Evolutionary conservation across 2,888 invertebrate genomes (phyloP).

Genomic region (Cephus pulcher): DNA sequence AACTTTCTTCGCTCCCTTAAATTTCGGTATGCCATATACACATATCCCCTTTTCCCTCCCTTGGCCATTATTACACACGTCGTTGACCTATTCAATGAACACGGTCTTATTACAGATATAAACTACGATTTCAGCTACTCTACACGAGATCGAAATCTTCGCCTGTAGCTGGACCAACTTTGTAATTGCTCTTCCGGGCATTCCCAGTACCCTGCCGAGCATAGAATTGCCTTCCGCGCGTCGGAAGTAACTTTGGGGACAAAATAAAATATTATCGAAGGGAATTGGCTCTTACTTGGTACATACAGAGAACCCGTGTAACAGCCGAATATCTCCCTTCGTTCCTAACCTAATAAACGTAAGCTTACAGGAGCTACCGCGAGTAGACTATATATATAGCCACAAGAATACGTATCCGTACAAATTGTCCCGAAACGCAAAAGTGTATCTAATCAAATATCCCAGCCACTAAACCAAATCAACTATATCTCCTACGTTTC

Average conservation of each 20-base stretch:
- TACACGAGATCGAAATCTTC: not conserved
- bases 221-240: not conserved
- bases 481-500: not conserved
- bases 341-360: not conserved
- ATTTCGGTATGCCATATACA: conserved; percentile 12
- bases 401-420: not conserved
- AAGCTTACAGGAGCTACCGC: not conserved
- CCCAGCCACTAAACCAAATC: not conserved
- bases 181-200: not conserved
- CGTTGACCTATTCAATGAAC: not conserved
- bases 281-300: not conserved
- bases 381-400: not conserved
- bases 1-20: conserved; percentile 23
- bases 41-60: not conserved
- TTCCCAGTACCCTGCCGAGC: not conserved
- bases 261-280: not conserved
- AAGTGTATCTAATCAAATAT: not conserved
- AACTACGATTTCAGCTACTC: not conserved
- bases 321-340: not conserved
- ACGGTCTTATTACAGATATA: not conserved
- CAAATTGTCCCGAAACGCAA: not conserved
- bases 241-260: not conserved
- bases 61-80: not conserved
- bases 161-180: not conserved
- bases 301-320: not conserved